Conservation (phyloP, 1,140 invertebrate genomes). For the Calliphora vicina region DNA sequence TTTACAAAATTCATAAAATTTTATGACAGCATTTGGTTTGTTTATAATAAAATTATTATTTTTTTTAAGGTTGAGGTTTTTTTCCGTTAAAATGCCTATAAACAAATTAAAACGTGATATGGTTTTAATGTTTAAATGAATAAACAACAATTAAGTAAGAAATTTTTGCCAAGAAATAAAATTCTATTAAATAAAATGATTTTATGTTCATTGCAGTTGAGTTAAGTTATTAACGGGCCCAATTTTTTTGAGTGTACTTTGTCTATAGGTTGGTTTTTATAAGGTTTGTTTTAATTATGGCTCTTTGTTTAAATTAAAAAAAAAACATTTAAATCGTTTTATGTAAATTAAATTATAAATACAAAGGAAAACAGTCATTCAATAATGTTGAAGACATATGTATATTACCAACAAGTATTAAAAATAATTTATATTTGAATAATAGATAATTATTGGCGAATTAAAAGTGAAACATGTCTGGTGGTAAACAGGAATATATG, state of each 20-base stretch:
- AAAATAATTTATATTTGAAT: background rate
- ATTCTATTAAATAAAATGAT: too few relatives aligned
- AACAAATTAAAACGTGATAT: conserved; percentile 3
- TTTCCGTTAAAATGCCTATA: background rate
- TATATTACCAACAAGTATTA: background rate
- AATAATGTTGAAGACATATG: background rate
- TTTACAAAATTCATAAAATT: background rate
- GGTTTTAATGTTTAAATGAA: background rate
- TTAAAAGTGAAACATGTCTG: background rate
- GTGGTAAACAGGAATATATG: too few relatives aligned
- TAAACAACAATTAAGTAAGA: background rate
- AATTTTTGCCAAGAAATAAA: background rate
- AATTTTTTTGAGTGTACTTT: background rate
- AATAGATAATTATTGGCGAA: background rate
- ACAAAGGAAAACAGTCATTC: too few relatives aligned
- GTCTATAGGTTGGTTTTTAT: background rate
- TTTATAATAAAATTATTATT: background rate
- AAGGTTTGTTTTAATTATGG: background rate
- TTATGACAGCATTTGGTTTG: background rate
- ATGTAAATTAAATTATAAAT: background rate
- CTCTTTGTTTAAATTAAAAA: background rate
- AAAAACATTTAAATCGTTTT: background rate
- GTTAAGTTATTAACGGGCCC: background rate
- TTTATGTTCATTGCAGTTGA: too few relatives aligned
- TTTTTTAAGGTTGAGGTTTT: background rate